These are phyloP conservation scores for Cyanoderma ruficeps DNA, from an alignment of 2,113 vertebrate species.

Conservation along the genomic window DNA sequence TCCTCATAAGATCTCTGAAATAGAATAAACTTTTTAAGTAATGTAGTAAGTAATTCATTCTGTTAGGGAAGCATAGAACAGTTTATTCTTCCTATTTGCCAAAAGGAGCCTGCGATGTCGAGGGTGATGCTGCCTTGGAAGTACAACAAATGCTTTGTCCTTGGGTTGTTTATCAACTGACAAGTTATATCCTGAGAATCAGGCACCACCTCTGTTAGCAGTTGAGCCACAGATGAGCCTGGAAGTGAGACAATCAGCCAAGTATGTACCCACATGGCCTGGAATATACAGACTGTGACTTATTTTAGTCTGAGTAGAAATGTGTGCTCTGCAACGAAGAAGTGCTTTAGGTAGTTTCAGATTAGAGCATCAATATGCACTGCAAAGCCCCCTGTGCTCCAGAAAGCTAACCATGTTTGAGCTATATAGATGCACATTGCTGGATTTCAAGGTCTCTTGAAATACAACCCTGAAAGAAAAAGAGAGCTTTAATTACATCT, in stretches of 20 bases:
- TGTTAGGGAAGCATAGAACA: neutral
- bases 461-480: neutral
- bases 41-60: neutral
- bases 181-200: neutral
- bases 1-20: neutral
- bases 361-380: neutral
- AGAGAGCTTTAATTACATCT: neutral
- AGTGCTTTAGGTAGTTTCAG: neutral
- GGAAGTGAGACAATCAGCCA: neutral
- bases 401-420: neutral
- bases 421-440: rapidly evolving
- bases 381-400: neutral
- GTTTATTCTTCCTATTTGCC: neutral
- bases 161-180: neutral
- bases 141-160: neutral
- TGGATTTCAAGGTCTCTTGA: neutral
- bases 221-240: neutral
- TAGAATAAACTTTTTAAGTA: neutral
- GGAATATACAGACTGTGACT: neutral
- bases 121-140: neutral
- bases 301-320: neutral
- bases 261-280: neutral
- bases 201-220: neutral
- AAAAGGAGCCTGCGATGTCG: neutral
- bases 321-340: neutral